phyloP scores from a whole-genome alignment of 2,888 invertebrate species.

The Lomographa bimaculata region DNA sequence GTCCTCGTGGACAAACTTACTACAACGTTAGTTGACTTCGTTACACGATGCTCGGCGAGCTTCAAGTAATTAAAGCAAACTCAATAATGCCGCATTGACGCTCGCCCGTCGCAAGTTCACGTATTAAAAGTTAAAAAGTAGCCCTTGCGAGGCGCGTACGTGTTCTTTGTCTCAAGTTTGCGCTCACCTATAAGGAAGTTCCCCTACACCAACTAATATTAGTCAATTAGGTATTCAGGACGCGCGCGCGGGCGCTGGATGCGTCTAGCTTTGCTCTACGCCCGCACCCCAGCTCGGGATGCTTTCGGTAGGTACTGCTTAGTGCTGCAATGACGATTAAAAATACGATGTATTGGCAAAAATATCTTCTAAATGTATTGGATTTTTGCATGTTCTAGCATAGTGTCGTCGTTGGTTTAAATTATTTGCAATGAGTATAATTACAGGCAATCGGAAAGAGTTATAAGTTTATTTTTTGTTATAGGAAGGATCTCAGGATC shows the following conservation, averaged over 20 bases:
- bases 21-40: too few relatives aligned
- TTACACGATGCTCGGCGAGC: conserved; percentile 5
- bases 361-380: not conserved
- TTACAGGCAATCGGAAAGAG: too few relatives aligned
- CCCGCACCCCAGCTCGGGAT: conserved; percentile 40
- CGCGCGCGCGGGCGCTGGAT: conserved; percentile 66
- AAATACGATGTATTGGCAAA: conserved; percentile 21
- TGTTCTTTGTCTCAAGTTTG: conserved; percentile 79
- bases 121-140: conserved; percentile 70
- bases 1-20: too few relatives aligned
- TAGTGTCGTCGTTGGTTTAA: too few relatives aligned
- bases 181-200: conserved; percentile 76
- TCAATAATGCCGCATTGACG: conserved; percentile 23
- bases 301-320: conserved; percentile 20
- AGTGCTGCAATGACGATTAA: conserved; percentile 50
- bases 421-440: too few relatives aligned
- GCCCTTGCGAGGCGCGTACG: conserved; percentile 67
- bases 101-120: conserved; percentile 42
- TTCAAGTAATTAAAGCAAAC: conserved; percentile 19
- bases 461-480: too few relatives aligned
- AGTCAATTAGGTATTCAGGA: conserved; percentile 81
- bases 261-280: conserved; percentile 53
- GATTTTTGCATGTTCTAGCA: too few relatives aligned
- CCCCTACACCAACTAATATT: conserved; percentile 76
- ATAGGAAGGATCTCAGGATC: too few relatives aligned